Evolutionary conservation across 2,797 vertebrate species (phyloP).

Genomic region (Morelia viridis): DNA sequence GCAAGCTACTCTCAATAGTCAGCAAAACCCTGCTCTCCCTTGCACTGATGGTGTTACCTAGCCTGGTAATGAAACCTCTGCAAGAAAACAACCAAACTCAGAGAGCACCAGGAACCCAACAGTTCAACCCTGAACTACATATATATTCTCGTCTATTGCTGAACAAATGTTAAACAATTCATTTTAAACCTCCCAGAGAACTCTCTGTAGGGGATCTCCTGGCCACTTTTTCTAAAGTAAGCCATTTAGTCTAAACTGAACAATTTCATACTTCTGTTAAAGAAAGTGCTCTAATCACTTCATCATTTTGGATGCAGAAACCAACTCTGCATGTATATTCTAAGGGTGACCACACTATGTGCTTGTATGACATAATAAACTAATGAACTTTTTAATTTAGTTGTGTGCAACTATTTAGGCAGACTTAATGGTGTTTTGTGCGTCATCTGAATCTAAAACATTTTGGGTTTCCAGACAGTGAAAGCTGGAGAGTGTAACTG

Average conservation of each 20-base stretch:
- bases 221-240: not conserved
- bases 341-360: not conserved
- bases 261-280: not conserved
- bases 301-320: not conserved
- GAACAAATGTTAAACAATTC: not conserved
- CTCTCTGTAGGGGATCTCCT: not conserved
- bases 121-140: not conserved
- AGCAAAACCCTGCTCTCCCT: not conserved
- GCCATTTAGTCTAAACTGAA: not conserved
- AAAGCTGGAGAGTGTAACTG: too few species aligned
- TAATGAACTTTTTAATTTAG: too few species aligned
- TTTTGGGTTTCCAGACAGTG: too few species aligned
- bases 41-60: not conserved
- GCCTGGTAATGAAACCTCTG: not conserved
- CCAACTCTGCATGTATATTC: not conserved
- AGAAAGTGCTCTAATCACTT: not conserved
- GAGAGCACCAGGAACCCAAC: not conserved
- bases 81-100: not conserved
- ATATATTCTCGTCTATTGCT: not conserved
- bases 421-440: too few species aligned
- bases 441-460: too few species aligned
- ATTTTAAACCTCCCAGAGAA: not conserved
- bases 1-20: not conserved
- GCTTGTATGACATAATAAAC: too few species aligned
- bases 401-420: too few species aligned